phyloP scores from a whole-genome alignment of 2,888 invertebrate species.

The Spicauda simplicius region DNA sequence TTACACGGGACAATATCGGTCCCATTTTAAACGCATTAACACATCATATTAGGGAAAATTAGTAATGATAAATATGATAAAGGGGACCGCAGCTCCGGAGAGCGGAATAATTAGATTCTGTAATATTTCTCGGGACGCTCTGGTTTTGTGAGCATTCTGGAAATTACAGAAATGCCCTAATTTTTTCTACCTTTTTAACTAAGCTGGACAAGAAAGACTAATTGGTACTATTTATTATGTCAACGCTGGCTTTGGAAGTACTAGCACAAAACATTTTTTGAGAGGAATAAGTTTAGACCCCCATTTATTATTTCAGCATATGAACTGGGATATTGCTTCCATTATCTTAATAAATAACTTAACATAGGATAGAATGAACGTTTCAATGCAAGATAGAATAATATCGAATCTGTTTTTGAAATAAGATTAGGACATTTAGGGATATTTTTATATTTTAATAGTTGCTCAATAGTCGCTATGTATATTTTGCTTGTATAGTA shows the following conservation, averaged over 20 bases:
- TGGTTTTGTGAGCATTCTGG: not conserved
- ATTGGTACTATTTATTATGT: not conserved
- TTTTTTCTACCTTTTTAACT: not conserved
- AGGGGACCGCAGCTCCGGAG: not conserved
- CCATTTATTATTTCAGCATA: too few species aligned
- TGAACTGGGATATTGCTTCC: too few species aligned
- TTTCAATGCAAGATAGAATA: too few species aligned
- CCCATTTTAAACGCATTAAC: conserved; percentile 11
- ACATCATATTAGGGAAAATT: conserved; percentile 17
- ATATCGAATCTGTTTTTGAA: too few species aligned
- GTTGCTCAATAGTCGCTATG: too few species aligned
- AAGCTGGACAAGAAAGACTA: not conserved
- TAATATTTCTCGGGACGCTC: conserved; percentile 1
- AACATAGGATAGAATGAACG: too few species aligned
- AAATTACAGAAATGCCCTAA: not conserved
- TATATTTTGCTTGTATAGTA: too few species aligned
- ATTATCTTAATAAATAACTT: too few species aligned
- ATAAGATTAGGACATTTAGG: too few species aligned
- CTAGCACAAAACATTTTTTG: not conserved
- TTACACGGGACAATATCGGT: conserved; percentile 13
- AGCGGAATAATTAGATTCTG: conserved; percentile 16
- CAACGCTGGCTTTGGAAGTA: not conserved
- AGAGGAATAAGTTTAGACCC: not conserved
- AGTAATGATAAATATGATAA: conserved; percentile 24
- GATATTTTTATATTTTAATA: too few species aligned